Evolutionary conservation across 2,113 vertebrate species (phyloP).

Genomic region (Pachycephala philippinensis): DNA sequence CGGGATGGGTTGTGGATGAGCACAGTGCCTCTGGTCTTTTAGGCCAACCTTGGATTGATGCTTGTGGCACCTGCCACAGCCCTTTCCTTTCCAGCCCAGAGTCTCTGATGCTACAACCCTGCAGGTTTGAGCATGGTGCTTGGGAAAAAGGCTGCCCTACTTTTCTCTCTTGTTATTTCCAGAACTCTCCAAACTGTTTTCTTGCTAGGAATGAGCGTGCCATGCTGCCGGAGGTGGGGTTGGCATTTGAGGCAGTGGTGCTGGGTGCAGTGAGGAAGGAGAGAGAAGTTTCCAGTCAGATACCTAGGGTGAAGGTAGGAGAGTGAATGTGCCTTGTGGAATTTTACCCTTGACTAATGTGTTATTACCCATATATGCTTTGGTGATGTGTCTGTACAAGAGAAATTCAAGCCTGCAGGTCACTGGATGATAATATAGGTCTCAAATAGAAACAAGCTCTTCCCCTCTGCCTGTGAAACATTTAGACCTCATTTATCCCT

Average conservation of each 20-base stretch:
- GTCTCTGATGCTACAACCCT: neutral
- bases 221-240: neutral
- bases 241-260: neutral
- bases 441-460: neutral
- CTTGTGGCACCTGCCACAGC: neutral
- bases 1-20: neutral
- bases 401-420: neutral
- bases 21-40: accelerated
- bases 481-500: neutral
- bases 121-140: neutral
- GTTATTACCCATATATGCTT: neutral
- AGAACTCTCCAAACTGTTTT: neutral
- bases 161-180: neutral
- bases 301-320: neutral
- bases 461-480: neutral
- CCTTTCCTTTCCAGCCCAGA: neutral
- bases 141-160: neutral
- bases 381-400: neutral
- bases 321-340: neutral
- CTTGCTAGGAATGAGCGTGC: neutral
- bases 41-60: neutral
- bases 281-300: neutral
- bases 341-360: neutral
- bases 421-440: neutral
- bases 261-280: neutral